A percentile compares a stretch with the other conserved stretches of the same genome.
Evolutionary conservation across 2,797 vertebrate genomes (phyloP).

Genomic region (Novumbra hubbsi): DNA sequence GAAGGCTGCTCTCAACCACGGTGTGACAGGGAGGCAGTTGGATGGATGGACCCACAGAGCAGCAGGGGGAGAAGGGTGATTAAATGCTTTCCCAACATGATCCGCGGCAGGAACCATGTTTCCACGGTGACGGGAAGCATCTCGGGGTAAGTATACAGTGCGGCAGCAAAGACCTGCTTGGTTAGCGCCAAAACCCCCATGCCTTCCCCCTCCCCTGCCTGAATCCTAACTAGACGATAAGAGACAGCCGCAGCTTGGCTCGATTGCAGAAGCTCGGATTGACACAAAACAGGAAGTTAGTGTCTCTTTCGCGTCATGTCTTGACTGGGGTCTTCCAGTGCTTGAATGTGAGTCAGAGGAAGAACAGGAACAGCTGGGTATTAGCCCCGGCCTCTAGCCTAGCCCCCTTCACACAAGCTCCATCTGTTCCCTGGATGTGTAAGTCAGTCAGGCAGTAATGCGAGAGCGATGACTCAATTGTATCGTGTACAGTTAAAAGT

Average conservation of each 20-base stretch:
- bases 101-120: conserved; percentile 56
- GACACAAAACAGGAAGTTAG: conserved; percentile 33
- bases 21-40: conserved; percentile 69
- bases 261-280: conserved; percentile 59
- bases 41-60: conserved; percentile 45
- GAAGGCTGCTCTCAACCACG: conserved; percentile 75
- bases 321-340: conserved; percentile 38
- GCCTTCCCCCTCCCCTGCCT: conserved; percentile 14
- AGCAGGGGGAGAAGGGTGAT: conserved; percentile 44
- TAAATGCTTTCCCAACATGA: conserved; percentile 57
- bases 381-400: conserved; percentile 54
- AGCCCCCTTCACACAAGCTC: conserved; percentile 56
- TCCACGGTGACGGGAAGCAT: conserved; percentile 62
- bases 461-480: conserved; percentile 40
- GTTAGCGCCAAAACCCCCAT: conserved; percentile 24
- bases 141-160: conserved; percentile 63
- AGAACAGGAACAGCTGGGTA: conserved; percentile 53
- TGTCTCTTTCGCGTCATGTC: conserved; percentile 1
- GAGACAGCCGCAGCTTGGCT: conserved; percentile 57
- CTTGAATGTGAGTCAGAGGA: conserved; percentile 29
- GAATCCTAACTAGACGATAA: conserved; percentile 26
- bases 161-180: conserved; percentile 33
- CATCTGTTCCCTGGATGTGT: conserved; percentile 70
- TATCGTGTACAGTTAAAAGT: conserved; percentile 20
- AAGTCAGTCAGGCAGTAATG: conserved; percentile 30